Evolutionary conservation across 2,888 invertebrate genomes (phyloP).

Genomic region (Spodoptera picta): DNA sequence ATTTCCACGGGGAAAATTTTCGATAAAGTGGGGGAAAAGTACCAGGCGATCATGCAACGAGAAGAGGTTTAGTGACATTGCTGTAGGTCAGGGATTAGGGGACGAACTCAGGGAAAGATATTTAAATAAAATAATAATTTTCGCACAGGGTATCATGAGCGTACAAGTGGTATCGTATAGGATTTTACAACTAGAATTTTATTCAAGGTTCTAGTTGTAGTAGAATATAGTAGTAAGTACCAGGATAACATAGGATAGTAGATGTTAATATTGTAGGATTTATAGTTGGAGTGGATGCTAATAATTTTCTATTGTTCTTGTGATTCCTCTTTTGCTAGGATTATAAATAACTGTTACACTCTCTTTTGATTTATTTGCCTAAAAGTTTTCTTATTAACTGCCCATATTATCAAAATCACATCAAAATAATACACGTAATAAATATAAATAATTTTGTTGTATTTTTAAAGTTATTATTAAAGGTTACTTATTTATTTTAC

Average conservation of each 20-base stretch:
- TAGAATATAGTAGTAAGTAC: slow-evolving; percentile 71
- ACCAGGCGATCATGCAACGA: slow-evolving; percentile 68
- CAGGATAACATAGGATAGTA: slow-evolving; percentile 58
- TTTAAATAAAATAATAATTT: slow-evolving; percentile 83
- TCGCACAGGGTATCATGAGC: slow-evolving; percentile 66
- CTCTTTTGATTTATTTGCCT: too few species aligned
- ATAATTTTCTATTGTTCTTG: not conserved
- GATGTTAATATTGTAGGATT: slow-evolving; percentile 35
- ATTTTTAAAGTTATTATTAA: too few species aligned
- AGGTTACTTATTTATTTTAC: too few species aligned
- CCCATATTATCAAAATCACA: too few species aligned
- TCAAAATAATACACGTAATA: too few species aligned
- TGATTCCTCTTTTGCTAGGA: not conserved
- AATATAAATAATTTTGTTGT: too few species aligned
- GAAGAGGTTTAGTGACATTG: slow-evolving; percentile 48
- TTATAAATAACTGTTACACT: too few species aligned
- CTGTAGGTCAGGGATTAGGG: slow-evolving; percentile 46
- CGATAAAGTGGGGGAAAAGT: slow-evolving; percentile 81
- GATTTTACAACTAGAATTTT: slow-evolving; percentile 63
- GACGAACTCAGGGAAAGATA: slow-evolving; percentile 50
- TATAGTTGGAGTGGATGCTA: slow-evolving; percentile 16
- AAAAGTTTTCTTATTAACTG: too few species aligned
- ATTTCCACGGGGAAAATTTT: slow-evolving; percentile 74
- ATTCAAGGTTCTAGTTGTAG: slow-evolving; percentile 68
- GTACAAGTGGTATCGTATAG: slow-evolving; percentile 53